A percentile compares a stretch with the other conserved stretches of the same genome.
Evolutionary conservation across 1,140 invertebrate species (phyloP).

Genomic region (Platorchestia sp.): DNA sequence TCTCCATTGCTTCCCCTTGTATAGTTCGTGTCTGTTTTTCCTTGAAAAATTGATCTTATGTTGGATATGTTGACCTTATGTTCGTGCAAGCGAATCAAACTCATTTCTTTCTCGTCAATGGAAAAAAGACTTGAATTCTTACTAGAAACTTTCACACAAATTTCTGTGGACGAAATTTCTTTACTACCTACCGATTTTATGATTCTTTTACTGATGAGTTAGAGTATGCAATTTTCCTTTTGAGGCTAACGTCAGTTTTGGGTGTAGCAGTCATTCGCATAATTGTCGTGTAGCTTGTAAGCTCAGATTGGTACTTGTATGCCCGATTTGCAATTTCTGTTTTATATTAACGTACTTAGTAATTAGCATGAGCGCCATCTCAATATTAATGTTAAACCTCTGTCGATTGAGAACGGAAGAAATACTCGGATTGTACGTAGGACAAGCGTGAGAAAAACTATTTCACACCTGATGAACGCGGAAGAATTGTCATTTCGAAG

Average conservation of each 20-base stretch:
- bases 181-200: not conserved
- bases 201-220: no score
- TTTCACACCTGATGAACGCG: not conserved
- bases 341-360: not conserved
- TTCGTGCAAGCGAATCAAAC: not conserved
- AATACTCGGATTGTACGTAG: not conserved
- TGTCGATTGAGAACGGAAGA: not conserved
- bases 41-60: not conserved
- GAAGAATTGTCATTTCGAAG: not conserved
- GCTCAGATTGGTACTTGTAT: not conserved
- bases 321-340: not conserved
- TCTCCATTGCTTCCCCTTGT: not conserved
- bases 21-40: not conserved
- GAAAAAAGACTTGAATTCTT: no score
- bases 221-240: no score
- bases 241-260: no score
- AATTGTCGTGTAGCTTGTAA: not conserved
- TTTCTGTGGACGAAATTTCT: not conserved
- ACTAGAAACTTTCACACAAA: no score
- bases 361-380: not conserved
- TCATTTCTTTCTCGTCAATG: not conserved
- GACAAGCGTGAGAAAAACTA: not conserved
- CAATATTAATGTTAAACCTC: not conserved
- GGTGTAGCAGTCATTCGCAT: not conserved
- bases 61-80: not conserved